Base-by-base conservation (phyloP, 2,888 invertebrate genomes). In the Eristalis intricaria region DNA sequence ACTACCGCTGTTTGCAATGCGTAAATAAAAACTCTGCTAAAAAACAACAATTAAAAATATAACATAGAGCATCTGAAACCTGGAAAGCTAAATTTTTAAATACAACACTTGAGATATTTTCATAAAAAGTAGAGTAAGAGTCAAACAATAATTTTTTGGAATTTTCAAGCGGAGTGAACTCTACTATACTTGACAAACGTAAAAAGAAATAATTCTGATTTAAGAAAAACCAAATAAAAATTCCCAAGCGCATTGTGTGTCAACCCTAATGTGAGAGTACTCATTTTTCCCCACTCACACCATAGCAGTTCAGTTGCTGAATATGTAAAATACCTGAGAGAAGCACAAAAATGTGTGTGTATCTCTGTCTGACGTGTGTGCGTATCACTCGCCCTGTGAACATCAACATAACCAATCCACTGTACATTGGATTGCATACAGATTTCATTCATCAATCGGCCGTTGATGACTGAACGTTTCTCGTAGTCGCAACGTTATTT, bases 371-470 rank as follows among this genome's bases (percentile, higher is more conserved):
- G 38, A 32, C 23, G 40, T 32, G 23, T 23, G 50, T 50, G 50
- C 40, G 29, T 38, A 29, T 66, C 60, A 69, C 73, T 32, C n/a
- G n/a, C n/a, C 10, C 7, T 50, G 38, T 19, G 69, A 22, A 15
- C 29, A 26, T 26, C 38, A 66, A 73, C 56, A 73, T 43, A 26
- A 56, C 69, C 73, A 64, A 64, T 69, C 69, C 73, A 65, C 69
- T 65, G 56, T 78, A 73, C 43, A 29, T 56, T 70, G 58, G 23
- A 60, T 69, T 65, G 40, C 63, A 81, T 38, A 13, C 13, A 11
- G 38, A 32, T 64, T 85, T 85, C 85, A 84, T 84, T 84, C 84
- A 86, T 86, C 60, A 86, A 78, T 70, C 78, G 86, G 56, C 70
- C 75, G 69, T 83, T 79, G 70, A 70, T 19, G 78, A 65, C 22